Percentiles rank a stretch among this genome's conserved stretches.
Evolutionary conservation across 2,113 vertebrate species (phyloP).

Genomic region (Columba janthina): DNA sequence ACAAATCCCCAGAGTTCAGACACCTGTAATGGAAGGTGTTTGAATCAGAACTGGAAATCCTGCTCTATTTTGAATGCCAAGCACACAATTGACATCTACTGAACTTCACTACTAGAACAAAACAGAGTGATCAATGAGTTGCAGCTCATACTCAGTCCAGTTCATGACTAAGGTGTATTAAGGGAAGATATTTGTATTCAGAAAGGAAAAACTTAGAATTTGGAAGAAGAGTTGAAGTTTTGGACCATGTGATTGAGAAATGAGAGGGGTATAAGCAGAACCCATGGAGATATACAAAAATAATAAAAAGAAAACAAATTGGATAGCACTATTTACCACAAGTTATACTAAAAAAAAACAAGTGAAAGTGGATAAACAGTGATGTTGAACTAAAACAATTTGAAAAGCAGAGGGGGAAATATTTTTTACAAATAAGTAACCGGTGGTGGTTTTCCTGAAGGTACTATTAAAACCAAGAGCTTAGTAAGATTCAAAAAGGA

Average conservation of each 20-base stretch:
- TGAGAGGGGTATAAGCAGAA: neutral
- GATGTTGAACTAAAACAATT: neutral
- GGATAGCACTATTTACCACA: neutral
- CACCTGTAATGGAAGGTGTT: neutral
- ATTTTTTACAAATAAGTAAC: neutral
- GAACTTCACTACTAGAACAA: neutral
- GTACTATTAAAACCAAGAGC: neutral
- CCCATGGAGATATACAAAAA: neutral
- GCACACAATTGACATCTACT: neutral
- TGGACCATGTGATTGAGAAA: neutral
- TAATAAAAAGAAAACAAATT: neutral
- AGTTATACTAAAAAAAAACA: neutral
- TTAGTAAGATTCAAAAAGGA: neutral
- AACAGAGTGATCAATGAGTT: neutral
- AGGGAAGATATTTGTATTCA: neutral
- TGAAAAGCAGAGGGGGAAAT: neutral
- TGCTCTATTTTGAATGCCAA: neutral
- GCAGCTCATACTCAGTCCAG: neutral
- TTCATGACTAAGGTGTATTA: neutral
- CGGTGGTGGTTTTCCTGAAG: neutral
- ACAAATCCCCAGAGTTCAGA: neutral
- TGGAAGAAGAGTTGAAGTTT: neutral
- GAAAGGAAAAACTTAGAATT: neutral
- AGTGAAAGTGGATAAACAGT: neutral
- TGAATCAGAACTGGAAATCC: neutral